Conservation (phyloP, 2,113 vertebrate species). For the Halichoerus grypus region DNA sequence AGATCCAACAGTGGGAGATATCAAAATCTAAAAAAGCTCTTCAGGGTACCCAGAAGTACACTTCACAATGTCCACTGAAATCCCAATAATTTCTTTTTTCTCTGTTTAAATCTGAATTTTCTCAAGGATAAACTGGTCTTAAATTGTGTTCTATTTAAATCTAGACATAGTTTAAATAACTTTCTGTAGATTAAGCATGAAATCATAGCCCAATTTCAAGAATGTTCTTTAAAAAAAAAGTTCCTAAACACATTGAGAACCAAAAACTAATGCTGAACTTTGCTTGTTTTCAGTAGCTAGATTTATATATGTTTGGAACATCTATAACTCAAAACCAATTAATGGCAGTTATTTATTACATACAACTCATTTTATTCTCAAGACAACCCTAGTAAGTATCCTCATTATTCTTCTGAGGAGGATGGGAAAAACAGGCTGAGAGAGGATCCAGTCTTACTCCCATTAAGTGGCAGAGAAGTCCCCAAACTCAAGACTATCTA, state of each 20-base stretch:
- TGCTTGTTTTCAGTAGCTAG: background rate
- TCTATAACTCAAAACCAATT: constrained; percentile 7
- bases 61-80: background rate
- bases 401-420: background rate
- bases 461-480: background rate
- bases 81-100: background rate
- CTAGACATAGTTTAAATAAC: background rate
- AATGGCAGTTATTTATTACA: background rate
- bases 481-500: background rate
- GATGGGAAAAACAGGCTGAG: background rate
- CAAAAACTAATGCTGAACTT: background rate
- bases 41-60: background rate
- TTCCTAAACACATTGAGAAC: background rate
- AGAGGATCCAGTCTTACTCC: background rate
- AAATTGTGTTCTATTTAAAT: background rate
- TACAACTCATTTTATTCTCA: constrained; percentile 36
- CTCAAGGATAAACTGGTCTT: background rate
- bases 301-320: constrained; percentile 28
- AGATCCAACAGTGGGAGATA: background rate
- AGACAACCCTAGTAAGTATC: background rate
- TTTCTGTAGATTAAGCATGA: background rate
- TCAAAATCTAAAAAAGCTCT: background rate
- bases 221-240: background rate
- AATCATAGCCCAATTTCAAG: background rate
- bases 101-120: background rate